Percentiles rank a stretch among this genome's conserved stretches.
Conservation (phyloP, 2,797 vertebrate species). For the Erpetoichthys calabaricus region DNA sequence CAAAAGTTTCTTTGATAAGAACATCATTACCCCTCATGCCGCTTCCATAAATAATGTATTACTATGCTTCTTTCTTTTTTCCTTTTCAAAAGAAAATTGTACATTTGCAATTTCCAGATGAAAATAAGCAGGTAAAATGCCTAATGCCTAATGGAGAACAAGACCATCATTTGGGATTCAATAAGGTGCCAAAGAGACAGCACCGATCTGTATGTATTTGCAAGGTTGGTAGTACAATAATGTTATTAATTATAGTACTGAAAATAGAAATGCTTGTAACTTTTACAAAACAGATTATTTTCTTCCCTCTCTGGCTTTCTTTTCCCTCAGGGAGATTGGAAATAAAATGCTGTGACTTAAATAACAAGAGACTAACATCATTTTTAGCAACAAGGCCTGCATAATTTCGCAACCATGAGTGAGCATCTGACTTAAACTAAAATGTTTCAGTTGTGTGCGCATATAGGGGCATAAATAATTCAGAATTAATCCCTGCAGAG, state of each 20-base stretch:
- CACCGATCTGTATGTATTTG: neutral
- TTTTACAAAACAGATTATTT: conserved; percentile 50
- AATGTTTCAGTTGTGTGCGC: conserved; percentile 87
- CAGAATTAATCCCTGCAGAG: conserved; percentile 95
- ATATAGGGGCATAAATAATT: conserved; percentile 98
- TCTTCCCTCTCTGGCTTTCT: conserved; percentile 49
- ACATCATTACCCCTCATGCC: conserved; percentile 31
- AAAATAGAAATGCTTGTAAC: conserved; percentile 14
- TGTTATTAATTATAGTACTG: conserved; percentile 32
- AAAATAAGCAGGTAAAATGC: conserved; percentile 28
- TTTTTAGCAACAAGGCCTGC: conserved; percentile 79
- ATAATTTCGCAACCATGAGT: conserved; percentile 77
- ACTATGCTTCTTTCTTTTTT: conserved; percentile 19
- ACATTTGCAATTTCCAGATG: conserved; percentile 8
- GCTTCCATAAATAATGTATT: conserved; percentile 50
- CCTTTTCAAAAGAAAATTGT: conserved; percentile 36
- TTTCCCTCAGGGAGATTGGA: conserved; percentile 64
- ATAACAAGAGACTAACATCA: conserved; percentile 91
- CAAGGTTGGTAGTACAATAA: conserved; percentile 11
- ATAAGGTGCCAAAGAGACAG: conserved; percentile 28
- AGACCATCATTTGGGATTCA: conserved; percentile 21
- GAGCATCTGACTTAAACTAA: conserved; percentile 91
- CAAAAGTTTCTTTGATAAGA: no score
- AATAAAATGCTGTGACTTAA: conserved; percentile 94
- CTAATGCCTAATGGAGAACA: conserved; percentile 19